phyloP scores from a whole-genome alignment of 2,888 invertebrate species.

The Tenthredo distinguenda region DNA sequence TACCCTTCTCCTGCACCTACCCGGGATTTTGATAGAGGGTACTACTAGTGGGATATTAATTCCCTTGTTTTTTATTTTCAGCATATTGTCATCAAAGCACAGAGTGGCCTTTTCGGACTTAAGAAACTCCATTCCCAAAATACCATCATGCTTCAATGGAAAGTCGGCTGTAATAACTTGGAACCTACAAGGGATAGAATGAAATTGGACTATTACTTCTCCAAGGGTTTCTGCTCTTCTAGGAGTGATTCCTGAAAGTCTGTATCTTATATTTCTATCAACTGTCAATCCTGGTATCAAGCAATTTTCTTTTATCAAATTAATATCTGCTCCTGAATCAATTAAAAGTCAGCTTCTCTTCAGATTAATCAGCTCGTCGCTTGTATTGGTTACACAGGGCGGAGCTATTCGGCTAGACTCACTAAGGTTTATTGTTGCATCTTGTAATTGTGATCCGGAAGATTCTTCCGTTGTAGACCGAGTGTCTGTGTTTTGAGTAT shows the following conservation, averaged over 20 bases:
- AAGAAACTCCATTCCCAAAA: conserved; percentile 28
- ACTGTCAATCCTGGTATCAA: neutral
- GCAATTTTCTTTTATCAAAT: conserved; percentile 6
- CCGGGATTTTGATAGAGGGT: no score
- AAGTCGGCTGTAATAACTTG: conserved; percentile 4
- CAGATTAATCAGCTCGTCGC: no score
- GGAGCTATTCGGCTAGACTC: no score
- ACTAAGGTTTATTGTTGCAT: no score
- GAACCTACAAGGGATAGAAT: neutral
- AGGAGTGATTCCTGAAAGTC: conserved; percentile 15
- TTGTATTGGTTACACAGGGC: no score
- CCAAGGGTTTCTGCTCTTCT: neutral
- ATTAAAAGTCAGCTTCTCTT: no score
- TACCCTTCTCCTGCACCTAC: neutral
- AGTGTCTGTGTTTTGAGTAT: no score
- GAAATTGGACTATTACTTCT: neutral
- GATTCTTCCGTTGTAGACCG: no score
- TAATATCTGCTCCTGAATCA: conserved; percentile 31
- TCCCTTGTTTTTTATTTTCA: neutral
- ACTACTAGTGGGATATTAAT: neutral
- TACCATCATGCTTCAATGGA: conserved; percentile 1
- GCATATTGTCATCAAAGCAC: neutral
- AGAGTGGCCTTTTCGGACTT: neutral
- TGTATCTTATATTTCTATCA: neutral
- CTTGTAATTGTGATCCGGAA: no score